Conservation (phyloP, 2,113 vertebrate genomes). For the Spheniscus mendiculus region DNA sequence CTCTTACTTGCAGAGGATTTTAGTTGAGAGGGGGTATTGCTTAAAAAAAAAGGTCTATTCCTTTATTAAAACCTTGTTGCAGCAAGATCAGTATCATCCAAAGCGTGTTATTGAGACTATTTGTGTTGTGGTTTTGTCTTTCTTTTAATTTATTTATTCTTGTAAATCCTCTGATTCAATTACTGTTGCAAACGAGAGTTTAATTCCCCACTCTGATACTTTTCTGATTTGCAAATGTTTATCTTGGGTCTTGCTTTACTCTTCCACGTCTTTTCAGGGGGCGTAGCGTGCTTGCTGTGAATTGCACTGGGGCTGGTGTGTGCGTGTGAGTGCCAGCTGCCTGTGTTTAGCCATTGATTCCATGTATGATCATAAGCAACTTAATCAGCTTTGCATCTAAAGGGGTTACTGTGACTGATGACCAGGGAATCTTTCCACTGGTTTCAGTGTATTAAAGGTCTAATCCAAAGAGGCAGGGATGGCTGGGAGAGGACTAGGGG, state of each 20-base stretch:
- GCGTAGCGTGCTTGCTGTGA: background rate
- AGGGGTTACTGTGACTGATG: background rate
- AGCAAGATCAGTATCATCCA: background rate
- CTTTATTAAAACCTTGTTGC: slow-evolving; percentile 59
- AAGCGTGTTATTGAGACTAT: background rate
- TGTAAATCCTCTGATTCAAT: slow-evolving; percentile 27
- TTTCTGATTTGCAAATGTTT: slow-evolving; percentile 13
- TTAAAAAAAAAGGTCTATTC: slow-evolving; percentile 24
- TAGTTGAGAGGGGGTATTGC: slow-evolving; percentile 48
- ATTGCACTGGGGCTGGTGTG: background rate
- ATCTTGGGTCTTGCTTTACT: background rate
- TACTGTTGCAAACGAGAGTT: slow-evolving; percentile 5
- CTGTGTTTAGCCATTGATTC: background rate
- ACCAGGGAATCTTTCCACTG: background rate
- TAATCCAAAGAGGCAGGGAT: background rate
- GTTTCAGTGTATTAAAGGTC: background rate
- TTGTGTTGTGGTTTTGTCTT: background rate
- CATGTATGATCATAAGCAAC: background rate
- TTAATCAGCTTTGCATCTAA: slow-evolving; percentile 34
- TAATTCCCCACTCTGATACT: slow-evolving; percentile 9
- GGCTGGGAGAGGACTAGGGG: background rate
- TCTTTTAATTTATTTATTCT: slow-evolving; percentile 30
- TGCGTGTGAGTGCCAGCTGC: background rate
- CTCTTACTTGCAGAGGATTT: slow-evolving; percentile 68
- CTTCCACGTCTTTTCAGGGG: background rate